Base-by-base conservation (phyloP, 2,797 vertebrate genomes). In the Cuniculus paca region DNA sequence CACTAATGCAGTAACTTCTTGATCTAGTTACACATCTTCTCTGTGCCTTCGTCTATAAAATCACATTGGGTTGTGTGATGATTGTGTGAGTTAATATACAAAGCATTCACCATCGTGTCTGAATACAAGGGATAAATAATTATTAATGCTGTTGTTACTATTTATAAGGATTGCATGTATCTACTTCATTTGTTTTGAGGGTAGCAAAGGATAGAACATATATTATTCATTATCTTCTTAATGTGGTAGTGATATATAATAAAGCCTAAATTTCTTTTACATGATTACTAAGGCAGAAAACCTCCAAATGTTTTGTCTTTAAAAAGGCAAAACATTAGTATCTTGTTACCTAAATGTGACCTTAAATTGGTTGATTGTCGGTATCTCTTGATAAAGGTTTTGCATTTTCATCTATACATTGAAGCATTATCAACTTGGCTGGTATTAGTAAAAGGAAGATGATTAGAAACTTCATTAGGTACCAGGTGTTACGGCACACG, bases 251-350 rank as follows among this genome's bases (percentile, higher is more conserved):
- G 52, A 50, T 31, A 31, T 75, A 36, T 56, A 81, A 61, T 75
- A 82, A 48, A n/a, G 45, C 28, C 39, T 28, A 88, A 2, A 31
- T 56, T 50, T 89, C 34, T 90, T 92, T 83, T 34, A 63, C 34
- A 63, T 5, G 68, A 31, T 92, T 90, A 72, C 6, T 63, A 56
- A 74, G 36, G 34, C 65, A 54, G 58, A 85, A 63, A 95, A 90
- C 48, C 77, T 95, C 14, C 82, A 11, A 50, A 52, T 78, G 88
- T 54, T 80, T 91, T 95, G 82, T 96, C 70, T 80, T 26, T 94
- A 28, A 94, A 80, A 89, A 50, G 5, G 10, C 50, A 82, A 84
- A 50, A 31, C 1, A 0, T 70, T 58, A 78, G 17, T 85, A 19
- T 93, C 56, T 72, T 89, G 28, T 39, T 88, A 54, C 19, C 74